A percentile compares a stretch with the other conserved stretches of the same genome.
These are phyloP conservation scores for Blastomussa wellsi DNA, from an alignment of 92 coral and sea anemone species.

Conservation along the genomic window DNA sequence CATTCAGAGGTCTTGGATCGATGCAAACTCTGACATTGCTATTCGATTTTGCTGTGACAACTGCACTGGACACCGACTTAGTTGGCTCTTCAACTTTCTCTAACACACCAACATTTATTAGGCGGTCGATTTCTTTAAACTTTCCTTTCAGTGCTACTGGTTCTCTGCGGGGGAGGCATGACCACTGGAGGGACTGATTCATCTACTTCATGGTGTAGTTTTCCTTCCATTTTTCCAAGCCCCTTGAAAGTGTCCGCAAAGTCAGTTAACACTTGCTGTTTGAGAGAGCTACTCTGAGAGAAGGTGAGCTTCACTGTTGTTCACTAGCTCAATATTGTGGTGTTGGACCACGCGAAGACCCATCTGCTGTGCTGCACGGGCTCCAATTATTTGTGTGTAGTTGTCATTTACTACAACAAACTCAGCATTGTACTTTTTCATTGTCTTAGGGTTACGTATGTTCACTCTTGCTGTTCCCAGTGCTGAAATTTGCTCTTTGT, in stretches of 20 bases:
- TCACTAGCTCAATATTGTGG: too few relatives aligned
- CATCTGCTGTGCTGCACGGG: too few relatives aligned
- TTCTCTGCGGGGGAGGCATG: constrained; percentile 23
- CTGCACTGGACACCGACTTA: constrained; percentile 6
- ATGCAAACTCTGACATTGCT: not conserved
- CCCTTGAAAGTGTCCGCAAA: constrained; percentile 33
- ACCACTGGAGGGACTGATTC: constrained; percentile 31
- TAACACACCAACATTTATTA: not conserved
- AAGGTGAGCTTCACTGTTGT: too few relatives aligned
- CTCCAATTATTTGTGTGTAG: too few relatives aligned
- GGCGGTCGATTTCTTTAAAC: constrained; percentile 26
- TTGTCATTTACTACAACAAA: too few relatives aligned
- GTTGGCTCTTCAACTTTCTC: constrained; percentile 9
- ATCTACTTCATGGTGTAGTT: constrained; percentile 39
- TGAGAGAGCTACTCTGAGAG: too few relatives aligned
- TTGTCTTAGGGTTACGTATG: too few relatives aligned
- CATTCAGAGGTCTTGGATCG: not conserved
- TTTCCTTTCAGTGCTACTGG: constrained; percentile 33
- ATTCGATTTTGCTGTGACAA: not conserved
- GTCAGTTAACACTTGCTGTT: too few relatives aligned
- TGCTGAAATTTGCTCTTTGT: too few relatives aligned
- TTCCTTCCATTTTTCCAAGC: constrained; percentile 38
- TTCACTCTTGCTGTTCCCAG: too few relatives aligned
- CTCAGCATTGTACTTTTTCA: too few relatives aligned
- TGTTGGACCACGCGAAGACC: too few relatives aligned